These are phyloP conservation scores for silkworm (Bombyx mori) DNA, from an alignment of 1,140 invertebrate genomes.

Conservation along the genomic window ASM3026992v2 NC_085128.1:5834001-5834500, in stretches of 20 bases:
- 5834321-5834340: constrained; percentile 39
- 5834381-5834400: constrained; percentile 26
- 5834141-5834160: constrained; percentile 32
- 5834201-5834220: not conserved
- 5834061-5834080: constrained; percentile 26
- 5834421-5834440: constrained; percentile 28
- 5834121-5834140: constrained; percentile 33
- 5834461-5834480: constrained; percentile 28
- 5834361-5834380: no score
- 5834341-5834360: constrained; percentile 31
- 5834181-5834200: constrained; percentile 39
- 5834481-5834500: constrained; percentile 61
- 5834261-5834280: constrained; percentile 18
- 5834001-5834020: constrained; percentile 35
- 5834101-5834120: constrained; percentile 37
- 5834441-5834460: constrained; percentile 11
- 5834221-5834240: constrained; percentile 25
- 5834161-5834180: constrained; percentile 28
- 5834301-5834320: constrained; percentile 22
- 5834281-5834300: constrained; percentile 15
- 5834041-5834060: constrained; percentile 22
- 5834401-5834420: constrained; percentile 26
- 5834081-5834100: constrained; percentile 28
- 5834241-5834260: constrained; percentile 21
- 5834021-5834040: constrained; percentile 15